Base-by-base conservation (phyloP, 53 echinoderm and acorn worm species). In the Actinopyga echinites region DNA sequence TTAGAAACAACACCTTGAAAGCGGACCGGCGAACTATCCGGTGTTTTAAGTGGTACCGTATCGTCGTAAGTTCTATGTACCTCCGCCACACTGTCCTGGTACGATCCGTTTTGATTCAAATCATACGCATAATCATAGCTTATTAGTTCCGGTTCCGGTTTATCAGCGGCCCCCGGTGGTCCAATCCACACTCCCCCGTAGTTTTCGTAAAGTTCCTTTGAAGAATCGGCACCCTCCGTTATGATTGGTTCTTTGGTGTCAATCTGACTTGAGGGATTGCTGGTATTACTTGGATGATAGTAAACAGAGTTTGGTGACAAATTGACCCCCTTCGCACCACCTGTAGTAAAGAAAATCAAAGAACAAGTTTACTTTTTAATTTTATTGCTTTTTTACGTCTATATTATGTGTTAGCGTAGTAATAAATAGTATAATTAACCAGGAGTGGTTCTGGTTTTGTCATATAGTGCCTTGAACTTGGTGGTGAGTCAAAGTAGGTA, bases 121-220 rank as follows among this genome's bases (percentile, higher is more conserved):
- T 75, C 75, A 30, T 55, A 75, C 15, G 75, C 19, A 61, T 36
- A 80, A 32, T 80, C 80, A 21, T 38, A 80, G 31, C 8, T 37
- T 33, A 60, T 62, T 6, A 60, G 11, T 2, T 57, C 33, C 8
- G 83, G 79, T 21, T 54, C 64, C 24, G 82, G 79, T 29, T 85
- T 34, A 29, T 77, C 33, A 6, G 77, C 83, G n/a, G 66, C 84
- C 22, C 85, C 83, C 2, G 93, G 93, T 0, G 93, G 93, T 20
- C 93, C 93, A 52, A 93, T 90, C 90, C 90, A 93, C 15, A 93
- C 93, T 13, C 93, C 93, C 17, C 93, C 93, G 38, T 90, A 93
- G 80, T 88, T 88, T 28, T 90, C 85, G 74, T 85, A 93, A 10
- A 93, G 86, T 62, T 88, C 85, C 33, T 87, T 82, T 19, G 69